A percentile compares a stretch with the other conserved stretches of the same genome.
phyloP scores from a whole-genome alignment of 2,888 invertebrate species.

The Loripinus fragilis region DNA sequence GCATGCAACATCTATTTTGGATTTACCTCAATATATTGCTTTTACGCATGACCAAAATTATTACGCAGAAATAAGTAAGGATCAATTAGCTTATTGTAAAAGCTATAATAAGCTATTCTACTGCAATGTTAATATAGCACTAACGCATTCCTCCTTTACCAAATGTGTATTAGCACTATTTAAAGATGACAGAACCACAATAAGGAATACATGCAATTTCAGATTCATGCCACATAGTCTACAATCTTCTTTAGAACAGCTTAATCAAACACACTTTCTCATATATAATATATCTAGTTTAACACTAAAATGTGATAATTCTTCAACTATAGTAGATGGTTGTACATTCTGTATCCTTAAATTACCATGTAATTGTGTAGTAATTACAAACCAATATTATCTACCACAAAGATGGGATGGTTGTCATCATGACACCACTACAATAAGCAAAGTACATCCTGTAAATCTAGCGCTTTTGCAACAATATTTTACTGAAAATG shows the following conservation, averaged over 20 bases:
- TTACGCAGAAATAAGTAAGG: too few species aligned
- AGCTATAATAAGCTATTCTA: too few species aligned
- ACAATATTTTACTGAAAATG: neutral
- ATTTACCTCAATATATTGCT: too few species aligned
- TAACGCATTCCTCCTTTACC: too few species aligned
- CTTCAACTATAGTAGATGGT: neutral
- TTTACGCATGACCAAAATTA: too few species aligned
- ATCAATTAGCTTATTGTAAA: too few species aligned
- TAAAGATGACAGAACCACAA: neutral
- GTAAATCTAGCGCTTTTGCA: neutral
- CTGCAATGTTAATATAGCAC: too few species aligned
- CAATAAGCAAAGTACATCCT: neutral
- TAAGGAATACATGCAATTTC: conserved; percentile 17
- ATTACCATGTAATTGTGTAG: neutral
- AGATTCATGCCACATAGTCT: conserved; percentile 14
- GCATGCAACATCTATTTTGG: too few species aligned
- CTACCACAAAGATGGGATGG: conserved; percentile 7
- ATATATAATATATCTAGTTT: conserved; percentile 20
- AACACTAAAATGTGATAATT: neutral
- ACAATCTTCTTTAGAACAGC: neutral
- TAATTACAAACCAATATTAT: neutral
- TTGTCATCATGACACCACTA: neutral
- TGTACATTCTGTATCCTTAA: neutral
- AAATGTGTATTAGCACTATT: neutral
- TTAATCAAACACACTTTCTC: conserved; percentile 22